phyloP scores from a whole-genome alignment of 23 tunicate genomes.

The Trididemnum nubilum region DNA sequence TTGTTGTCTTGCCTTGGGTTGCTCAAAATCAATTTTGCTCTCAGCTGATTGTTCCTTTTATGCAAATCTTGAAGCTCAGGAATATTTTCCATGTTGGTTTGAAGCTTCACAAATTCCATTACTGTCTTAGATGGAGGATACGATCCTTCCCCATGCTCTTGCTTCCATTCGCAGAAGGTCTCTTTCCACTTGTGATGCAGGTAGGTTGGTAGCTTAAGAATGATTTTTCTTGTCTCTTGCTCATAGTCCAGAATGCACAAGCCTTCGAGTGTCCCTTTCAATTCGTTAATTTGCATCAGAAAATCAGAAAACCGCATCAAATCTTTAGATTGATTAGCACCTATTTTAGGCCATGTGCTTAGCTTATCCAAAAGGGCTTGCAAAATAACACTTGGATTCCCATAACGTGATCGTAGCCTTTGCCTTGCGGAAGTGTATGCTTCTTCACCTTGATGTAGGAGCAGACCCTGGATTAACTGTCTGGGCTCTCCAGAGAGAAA shows the following conservation, averaged over 20 bases:
- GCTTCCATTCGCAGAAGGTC: background rate
- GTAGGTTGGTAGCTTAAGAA: background rate
- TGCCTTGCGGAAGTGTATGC: constrained; percentile 26
- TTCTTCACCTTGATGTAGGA: constrained; percentile 25
- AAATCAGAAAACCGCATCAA: constrained; percentile 14
- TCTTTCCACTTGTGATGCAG: constrained; percentile 8
- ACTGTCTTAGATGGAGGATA: constrained; percentile 17
- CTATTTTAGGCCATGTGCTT: background rate
- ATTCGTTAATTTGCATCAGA: background rate
- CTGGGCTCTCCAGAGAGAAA: constrained; percentile 18
- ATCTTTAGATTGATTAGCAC: background rate
- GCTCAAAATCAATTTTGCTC: too few relatives aligned
- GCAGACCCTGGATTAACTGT: background rate
- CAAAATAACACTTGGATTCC: constrained; percentile 1
- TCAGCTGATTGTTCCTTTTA: background rate
- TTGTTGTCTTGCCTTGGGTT: background rate
- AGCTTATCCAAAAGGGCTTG: constrained; percentile 1
- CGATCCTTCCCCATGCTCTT: too few relatives aligned
- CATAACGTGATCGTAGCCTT: constrained; percentile 17
- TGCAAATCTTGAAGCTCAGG: background rate
- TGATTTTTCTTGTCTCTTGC: background rate
- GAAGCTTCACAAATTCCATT: background rate
- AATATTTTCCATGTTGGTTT: background rate
- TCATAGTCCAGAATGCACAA: background rate
- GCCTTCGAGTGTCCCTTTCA: background rate